Percentiles rank a stretch among this genome's conserved stretches.
Conservation (phyloP, 92 coral and sea anemone genomes). For the Phenganax stokvisi region DNA sequence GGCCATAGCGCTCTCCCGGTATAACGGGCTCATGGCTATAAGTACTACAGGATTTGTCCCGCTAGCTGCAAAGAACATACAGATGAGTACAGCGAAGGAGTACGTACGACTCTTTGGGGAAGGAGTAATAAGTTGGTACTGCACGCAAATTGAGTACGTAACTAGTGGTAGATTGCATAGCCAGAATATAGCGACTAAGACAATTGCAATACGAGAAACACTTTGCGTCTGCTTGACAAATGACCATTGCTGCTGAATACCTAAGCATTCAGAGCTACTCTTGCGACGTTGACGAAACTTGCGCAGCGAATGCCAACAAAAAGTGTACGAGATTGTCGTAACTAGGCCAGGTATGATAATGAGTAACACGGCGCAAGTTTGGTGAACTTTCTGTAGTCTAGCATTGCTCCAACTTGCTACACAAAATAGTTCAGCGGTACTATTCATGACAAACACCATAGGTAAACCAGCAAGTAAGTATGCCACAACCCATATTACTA, state of each 20-base stretch:
- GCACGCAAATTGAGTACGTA: background rate
- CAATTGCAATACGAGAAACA: constrained; percentile 28
- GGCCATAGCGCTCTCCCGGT: constrained; percentile 7
- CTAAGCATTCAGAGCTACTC: background rate
- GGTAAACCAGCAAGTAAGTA: constrained; percentile 32
- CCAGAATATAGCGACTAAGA: constrained; percentile 23
- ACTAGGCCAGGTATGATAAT: constrained; percentile 24
- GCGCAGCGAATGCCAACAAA: constrained; percentile 16
- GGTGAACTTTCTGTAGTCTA: constrained; percentile 6
- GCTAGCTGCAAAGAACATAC: constrained; percentile 20
- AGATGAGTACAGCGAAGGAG: background rate
- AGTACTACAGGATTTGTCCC: constrained; percentile 26
- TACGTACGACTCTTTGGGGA: background rate
- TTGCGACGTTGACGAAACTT: constrained; percentile 30
- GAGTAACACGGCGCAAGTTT: constrained; percentile 7
- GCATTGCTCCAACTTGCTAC: background rate
- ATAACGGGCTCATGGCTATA: constrained; percentile 34
- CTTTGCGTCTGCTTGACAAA: constrained; percentile 34
- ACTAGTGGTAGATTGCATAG: constrained; percentile 30
- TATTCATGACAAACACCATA: constrained; percentile 19
- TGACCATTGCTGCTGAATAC: constrained; percentile 27
- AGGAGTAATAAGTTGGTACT: background rate
- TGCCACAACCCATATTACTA: constrained; percentile 16
- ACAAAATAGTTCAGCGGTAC: background rate
- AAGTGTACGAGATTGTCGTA: constrained; percentile 26